Evolutionary conservation across 2,113 vertebrate species (phyloP).

Genomic region (Seriola rivoliana): DNA sequence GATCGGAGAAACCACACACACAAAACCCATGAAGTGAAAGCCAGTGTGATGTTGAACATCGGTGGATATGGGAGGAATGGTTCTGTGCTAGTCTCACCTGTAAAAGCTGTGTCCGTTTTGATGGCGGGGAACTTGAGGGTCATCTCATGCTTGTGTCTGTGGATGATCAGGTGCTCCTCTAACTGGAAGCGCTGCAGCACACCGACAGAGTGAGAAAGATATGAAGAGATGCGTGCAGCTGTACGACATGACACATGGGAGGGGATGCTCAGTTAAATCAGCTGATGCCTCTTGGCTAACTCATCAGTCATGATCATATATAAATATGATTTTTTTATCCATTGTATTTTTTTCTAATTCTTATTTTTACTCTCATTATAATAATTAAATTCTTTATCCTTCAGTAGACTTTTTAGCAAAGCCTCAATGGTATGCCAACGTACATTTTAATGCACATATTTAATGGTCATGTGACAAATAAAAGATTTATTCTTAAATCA

Average conservation of each 20-base stretch:
- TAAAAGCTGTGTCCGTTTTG: constrained; percentile 93
- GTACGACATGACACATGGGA: constrained; percentile 18
- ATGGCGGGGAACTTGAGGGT: constrained; percentile 97
- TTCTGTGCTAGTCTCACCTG: constrained; percentile 83
- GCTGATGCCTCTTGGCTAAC: constrained; percentile 9
- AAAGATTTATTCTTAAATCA: not conserved
- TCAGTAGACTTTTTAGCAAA: not conserved
- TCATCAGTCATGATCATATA: not conserved
- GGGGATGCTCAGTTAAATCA: constrained; percentile 31
- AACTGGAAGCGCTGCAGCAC: constrained; percentile 93
- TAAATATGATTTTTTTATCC: not conserved
- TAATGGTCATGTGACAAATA: not conserved
- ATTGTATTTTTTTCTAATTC: not conserved
- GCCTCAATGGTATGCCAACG: not conserved
- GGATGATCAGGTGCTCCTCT: constrained; percentile 98
- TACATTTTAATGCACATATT: not conserved
- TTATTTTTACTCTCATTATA: not conserved
- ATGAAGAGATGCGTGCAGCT: constrained; percentile 67
- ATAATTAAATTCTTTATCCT: not conserved
- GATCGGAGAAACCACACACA: not conserved
- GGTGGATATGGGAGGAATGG: not conserved
- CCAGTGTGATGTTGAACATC: not conserved
- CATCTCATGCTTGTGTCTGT: constrained; percentile 99
- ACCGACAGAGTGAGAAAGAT: constrained; percentile 70
- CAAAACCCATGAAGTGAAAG: not conserved